A percentile compares a stretch with the other conserved stretches of the same genome.
phyloP scores from a whole-genome alignment of 1,140 invertebrate species.

The Choristoneura fumiferana region DNA sequence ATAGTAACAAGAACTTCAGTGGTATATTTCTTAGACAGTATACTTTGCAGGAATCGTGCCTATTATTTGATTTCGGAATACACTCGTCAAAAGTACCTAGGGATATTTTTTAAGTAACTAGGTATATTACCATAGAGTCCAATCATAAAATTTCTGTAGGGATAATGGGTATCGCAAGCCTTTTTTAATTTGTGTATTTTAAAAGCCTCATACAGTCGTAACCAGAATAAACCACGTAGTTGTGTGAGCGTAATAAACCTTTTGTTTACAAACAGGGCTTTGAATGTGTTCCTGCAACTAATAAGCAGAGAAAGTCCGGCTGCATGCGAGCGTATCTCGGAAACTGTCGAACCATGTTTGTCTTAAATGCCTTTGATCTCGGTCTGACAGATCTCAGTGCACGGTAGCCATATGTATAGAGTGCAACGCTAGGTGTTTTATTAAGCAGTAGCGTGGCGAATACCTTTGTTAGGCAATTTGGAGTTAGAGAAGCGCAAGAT shows the following conservation, averaged over 20 bases:
- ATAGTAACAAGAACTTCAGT: too few relatives aligned
- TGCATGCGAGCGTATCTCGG: neutral
- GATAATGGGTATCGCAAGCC: too few relatives aligned
- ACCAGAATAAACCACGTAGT: neutral
- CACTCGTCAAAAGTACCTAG: too few relatives aligned
- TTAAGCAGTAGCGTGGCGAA: neutral
- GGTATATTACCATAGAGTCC: too few relatives aligned
- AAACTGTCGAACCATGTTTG: neutral
- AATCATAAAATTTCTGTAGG: too few relatives aligned
- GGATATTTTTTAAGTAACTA: too few relatives aligned
- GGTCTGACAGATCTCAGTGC: neutral
- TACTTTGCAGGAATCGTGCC: too few relatives aligned
- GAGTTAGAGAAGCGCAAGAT: neutral
- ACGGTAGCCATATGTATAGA: neutral
- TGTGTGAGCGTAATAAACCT: slow-evolving; percentile 1
- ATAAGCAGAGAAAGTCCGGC: slow-evolving; percentile 2
- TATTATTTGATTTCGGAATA: too few relatives aligned
- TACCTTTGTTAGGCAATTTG: neutral
- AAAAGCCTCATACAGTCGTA: too few relatives aligned
- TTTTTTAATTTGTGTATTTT: too few relatives aligned
- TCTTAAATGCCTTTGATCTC: neutral
- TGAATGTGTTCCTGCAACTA: slow-evolving; percentile 16
- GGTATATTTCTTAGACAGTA: too few relatives aligned
- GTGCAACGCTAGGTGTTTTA: neutral
- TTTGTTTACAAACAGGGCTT: slow-evolving; percentile 11